These are phyloP conservation scores for Lophius piscatorius DNA, from an alignment of 2,113 vertebrate genomes.

Conservation along the genomic window DNA sequence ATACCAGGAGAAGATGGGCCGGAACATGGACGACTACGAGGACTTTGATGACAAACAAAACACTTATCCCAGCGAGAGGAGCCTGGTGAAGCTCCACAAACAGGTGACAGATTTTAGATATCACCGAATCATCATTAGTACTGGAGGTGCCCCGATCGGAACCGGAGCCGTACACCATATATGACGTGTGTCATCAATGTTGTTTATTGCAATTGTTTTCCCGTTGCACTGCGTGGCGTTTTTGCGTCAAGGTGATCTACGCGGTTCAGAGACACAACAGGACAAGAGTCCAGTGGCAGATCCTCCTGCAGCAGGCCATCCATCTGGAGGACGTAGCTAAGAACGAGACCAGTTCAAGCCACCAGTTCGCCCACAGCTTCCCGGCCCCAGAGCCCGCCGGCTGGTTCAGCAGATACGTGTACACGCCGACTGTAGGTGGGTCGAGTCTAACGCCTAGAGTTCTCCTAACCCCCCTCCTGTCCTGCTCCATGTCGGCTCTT, in stretches of 20 bases:
- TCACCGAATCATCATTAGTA: too few relatives aligned
- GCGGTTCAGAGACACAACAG: slow-evolving; percentile 94
- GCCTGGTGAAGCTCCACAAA: slow-evolving; percentile 93
- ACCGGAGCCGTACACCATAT: too few relatives aligned
- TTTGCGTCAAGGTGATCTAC: slow-evolving; percentile 87
- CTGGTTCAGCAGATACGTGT: slow-evolving; percentile 88
- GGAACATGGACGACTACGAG: slow-evolving; percentile 98
- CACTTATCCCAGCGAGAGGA: slow-evolving; percentile 92
- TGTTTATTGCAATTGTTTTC: background rate
- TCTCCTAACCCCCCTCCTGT: too few relatives aligned
- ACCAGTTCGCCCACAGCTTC: slow-evolving; percentile 91
- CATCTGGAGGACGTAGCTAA: slow-evolving; percentile 95
- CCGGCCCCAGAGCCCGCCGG: slow-evolving; percentile 83
- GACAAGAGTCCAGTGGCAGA: slow-evolving; percentile 95
- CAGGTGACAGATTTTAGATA: slow-evolving; percentile 79
- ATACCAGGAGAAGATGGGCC: slow-evolving; percentile 97
- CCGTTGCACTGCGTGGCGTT: background rate
- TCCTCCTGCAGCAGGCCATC: slow-evolving; percentile 93
- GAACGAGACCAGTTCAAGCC: slow-evolving; percentile 90
- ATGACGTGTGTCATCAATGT: too few relatives aligned
- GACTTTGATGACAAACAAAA: slow-evolving; percentile 97
- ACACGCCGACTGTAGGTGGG: slow-evolving; percentile 88
- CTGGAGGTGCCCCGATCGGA: too few relatives aligned
- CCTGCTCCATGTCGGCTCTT: too few relatives aligned
- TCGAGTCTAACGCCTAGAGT: too few relatives aligned